Base-by-base conservation (phyloP, 2,113 vertebrate species). In the Crotalus horridus region DNA sequence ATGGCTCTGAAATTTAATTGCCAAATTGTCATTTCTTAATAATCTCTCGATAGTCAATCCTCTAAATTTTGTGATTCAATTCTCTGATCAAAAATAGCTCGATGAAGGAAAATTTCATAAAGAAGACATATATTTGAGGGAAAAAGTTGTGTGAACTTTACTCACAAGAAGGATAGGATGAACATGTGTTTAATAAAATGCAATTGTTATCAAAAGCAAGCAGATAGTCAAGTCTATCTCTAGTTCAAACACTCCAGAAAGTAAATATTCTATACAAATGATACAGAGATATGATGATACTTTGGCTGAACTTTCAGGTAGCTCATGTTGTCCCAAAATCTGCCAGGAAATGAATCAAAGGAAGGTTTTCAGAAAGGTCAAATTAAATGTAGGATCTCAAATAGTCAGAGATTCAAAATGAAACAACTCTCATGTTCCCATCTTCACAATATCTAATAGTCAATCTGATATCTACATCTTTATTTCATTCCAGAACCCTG, bases 281-380 rank as follows among this genome's bases (percentile, higher is more conserved):
- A 90, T 93, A 64, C 5, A 17, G 86, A 48, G 74, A 87, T 54
- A 24, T 59, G 15, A 87, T 87, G 81, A 85, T 54, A 90, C 55
- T 87, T 90, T 93, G 74, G 92, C 81, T 93, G 89, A 90, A 90
- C 88, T 87, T 90, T 89, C 43, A 48, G 85, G 54, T 87, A 61
- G 43, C 86, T 90, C 33, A 74, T 81, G 51, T 58, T 88, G 85
- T 64, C 81, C 89, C 23, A 64, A 89, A 90, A 93, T 87, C 86
- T 93, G 56, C 69, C 92, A 93, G 88, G 92, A 90, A 90, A 86
- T 86, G 55, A 93, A 61, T 90, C 56, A 61, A 93, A 93, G 43
- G 46, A 61, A 90, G 29, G 55, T 23, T 87, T 58, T 93, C 81
- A 43, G 29, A 85, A 39, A 48, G 56, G 74, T 93, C 89, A 93